These are phyloP conservation scores for Loris lydekkerianus DNA, from an alignment of 2,797 vertebrate species.

Conservation along the genomic window DNA sequence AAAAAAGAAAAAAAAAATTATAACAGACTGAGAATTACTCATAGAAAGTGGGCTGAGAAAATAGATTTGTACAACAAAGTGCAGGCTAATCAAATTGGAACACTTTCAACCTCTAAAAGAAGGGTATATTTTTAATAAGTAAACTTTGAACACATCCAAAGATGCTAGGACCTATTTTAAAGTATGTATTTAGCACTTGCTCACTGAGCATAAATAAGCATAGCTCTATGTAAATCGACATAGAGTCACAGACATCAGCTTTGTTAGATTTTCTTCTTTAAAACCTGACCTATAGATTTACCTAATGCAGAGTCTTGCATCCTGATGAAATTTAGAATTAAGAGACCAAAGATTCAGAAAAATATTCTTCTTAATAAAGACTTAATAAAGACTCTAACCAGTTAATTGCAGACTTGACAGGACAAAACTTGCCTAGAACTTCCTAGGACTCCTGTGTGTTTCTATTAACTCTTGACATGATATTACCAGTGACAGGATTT, in stretches of 20 bases:
- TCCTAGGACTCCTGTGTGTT: not conserved
- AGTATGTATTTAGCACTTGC: not conserved
- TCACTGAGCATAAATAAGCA: not conserved
- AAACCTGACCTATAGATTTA: not conserved
- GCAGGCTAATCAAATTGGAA: not conserved
- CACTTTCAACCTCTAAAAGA: not conserved
- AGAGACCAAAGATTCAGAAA: not conserved
- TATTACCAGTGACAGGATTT: not conserved
- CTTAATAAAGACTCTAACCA: not conserved
- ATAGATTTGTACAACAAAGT: not conserved
- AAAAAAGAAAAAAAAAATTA: not conserved
- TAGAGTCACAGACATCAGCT: not conserved
- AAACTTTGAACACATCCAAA: not conserved
- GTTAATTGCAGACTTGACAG: constrained; percentile 31
- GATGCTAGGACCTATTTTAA: not conserved
- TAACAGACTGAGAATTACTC: not conserved
- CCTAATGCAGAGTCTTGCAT: not conserved
- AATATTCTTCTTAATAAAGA: constrained; percentile 21
- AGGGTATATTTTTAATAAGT: not conserved
- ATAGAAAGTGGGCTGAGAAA: constrained; percentile 36
- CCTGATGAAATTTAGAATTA: constrained; percentile 25
- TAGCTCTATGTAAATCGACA: not conserved
- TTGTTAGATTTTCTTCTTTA: not conserved
- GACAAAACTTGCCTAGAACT: not conserved
- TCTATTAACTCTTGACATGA: constrained; percentile 1